Conservation (phyloP, 2,888 invertebrate genomes). For the Anticlea derivata region DNA sequence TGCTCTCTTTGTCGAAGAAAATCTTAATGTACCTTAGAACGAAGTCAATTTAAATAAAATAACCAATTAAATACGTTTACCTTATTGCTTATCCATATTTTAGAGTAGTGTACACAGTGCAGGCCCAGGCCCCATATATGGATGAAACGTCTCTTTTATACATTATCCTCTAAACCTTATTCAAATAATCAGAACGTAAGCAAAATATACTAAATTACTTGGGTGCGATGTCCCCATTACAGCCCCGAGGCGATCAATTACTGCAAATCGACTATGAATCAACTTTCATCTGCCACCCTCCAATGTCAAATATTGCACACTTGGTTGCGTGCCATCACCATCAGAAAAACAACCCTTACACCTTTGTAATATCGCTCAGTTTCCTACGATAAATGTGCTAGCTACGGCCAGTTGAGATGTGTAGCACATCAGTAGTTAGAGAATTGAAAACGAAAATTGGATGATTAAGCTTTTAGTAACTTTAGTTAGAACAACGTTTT, state of each 20-base stretch:
- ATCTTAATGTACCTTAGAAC: too few relatives aligned
- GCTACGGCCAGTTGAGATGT: conserved; percentile 9
- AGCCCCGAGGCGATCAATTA: conserved; percentile 66
- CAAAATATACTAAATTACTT: conserved; percentile 27
- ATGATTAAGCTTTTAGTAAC: conserved; percentile 15
- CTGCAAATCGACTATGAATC: conserved; percentile 66
- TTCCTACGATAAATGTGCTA: background rate
- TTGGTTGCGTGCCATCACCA: conserved; percentile 37
- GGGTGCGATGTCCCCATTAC: conserved; percentile 38
- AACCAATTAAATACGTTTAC: too few relatives aligned
- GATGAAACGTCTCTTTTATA: too few relatives aligned
- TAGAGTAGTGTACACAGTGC: too few relatives aligned
- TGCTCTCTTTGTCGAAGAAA: too few relatives aligned
- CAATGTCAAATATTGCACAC: conserved; percentile 53
- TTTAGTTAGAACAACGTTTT: background rate
- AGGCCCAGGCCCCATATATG: too few relatives aligned
- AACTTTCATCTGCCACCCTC: conserved; percentile 59
- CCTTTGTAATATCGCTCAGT: background rate
- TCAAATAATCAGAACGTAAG: conserved; percentile 25
- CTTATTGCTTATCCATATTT: too few relatives aligned
- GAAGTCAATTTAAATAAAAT: too few relatives aligned
- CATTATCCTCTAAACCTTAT: background rate
- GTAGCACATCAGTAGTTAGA: conserved; percentile 17
- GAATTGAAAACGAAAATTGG: conserved; percentile 23
- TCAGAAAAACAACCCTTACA: conserved; percentile 20